These are phyloP conservation scores for Myrmophylax atrothorax DNA, from an alignment of 2,113 vertebrate genomes.

Conservation along the genomic window DNA sequence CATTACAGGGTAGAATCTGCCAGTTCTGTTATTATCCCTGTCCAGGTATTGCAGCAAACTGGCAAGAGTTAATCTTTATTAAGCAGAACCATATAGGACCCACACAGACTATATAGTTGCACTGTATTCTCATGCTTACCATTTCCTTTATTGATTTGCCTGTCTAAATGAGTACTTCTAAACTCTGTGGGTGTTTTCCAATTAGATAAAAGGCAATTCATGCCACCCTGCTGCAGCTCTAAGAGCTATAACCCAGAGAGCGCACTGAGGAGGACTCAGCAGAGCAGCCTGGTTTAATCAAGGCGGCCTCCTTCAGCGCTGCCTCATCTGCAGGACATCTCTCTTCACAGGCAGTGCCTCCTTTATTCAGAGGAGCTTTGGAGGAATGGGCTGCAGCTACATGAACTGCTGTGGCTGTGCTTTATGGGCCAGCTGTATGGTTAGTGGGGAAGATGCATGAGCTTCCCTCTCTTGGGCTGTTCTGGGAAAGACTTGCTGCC, in stretches of 20 bases:
- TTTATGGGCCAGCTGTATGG: background rate
- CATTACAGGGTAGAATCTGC: background rate
- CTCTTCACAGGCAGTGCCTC: background rate
- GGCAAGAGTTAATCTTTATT: slow-evolving; percentile 71
- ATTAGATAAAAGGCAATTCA: slow-evolving; percentile 82
- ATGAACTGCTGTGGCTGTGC: background rate
- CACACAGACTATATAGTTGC: background rate
- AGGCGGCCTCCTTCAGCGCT: slow-evolving; percentile 27
- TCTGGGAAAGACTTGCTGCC: background rate
- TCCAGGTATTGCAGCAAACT: background rate
- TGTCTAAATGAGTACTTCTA: slow-evolving; percentile 76
- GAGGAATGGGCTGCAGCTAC: background rate
- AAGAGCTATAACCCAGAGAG: slow-evolving; percentile 62
- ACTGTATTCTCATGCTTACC: slow-evolving; percentile 50
- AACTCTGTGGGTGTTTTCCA: slow-evolving; percentile 80
- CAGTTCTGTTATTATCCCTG: background rate
- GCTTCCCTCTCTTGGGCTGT: background rate
- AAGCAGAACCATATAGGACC: slow-evolving; percentile 41
- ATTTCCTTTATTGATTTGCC: slow-evolving; percentile 77
- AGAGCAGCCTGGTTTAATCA: slow-evolving; percentile 74
- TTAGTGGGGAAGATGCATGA: background rate
- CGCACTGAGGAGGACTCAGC: slow-evolving; percentile 60
- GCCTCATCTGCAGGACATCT: slow-evolving; percentile 44
- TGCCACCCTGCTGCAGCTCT: slow-evolving; percentile 66
- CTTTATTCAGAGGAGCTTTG: background rate